Conservation (phyloP, 2,113 vertebrate genomes). For the Vimba vimba region DNA sequence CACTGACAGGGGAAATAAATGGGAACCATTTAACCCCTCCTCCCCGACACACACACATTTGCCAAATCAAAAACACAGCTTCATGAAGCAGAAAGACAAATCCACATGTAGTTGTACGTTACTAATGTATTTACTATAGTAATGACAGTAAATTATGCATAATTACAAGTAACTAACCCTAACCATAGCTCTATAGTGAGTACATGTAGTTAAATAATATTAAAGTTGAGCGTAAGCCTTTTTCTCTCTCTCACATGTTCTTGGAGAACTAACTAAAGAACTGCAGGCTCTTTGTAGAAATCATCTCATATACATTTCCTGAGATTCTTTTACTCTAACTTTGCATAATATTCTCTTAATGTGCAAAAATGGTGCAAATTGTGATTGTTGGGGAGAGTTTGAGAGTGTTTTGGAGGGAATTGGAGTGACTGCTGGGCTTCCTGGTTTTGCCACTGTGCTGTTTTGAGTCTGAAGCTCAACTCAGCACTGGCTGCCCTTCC, state of each 20-base stretch:
- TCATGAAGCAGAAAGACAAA: too few relatives aligned
- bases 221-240: not conserved
- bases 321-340: not conserved
- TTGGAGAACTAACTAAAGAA: not conserved
- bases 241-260: not conserved
- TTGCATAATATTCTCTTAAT: not conserved
- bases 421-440: not conserved
- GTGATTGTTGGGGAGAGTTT: not conserved
- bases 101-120: too few relatives aligned
- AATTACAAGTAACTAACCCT: too few relatives aligned
- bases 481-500: constrained; percentile 34
- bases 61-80: too few relatives aligned
- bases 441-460: not conserved
- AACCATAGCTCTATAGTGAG: too few relatives aligned
- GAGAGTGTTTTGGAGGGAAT: not conserved
- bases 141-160: too few relatives aligned
- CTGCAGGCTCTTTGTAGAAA: not conserved
- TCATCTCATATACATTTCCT: not conserved
- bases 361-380: not conserved
- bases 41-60: too few relatives aligned
- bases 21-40: not conserved
- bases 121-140: too few relatives aligned
- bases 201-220: too few relatives aligned
- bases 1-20: not conserved
- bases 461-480: constrained; percentile 12